phyloP scores from a whole-genome alignment of 2,797 vertebrate genomes.

The Choloepus didactylus region DNA sequence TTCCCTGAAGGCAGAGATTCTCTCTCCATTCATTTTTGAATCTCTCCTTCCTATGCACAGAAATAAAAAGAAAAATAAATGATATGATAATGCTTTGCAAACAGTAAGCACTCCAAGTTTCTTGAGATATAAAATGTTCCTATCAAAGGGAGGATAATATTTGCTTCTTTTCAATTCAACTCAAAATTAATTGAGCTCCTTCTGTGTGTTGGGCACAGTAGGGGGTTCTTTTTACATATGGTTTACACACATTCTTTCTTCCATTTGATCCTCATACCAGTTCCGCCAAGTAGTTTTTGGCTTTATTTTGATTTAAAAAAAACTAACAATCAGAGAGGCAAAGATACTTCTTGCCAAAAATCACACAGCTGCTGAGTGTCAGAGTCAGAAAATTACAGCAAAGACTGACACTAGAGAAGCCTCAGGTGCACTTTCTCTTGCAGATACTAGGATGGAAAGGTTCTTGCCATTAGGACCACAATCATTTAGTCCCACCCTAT shows the following conservation, averaged over 20 bases:
- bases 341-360: not conserved
- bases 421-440: not conserved
- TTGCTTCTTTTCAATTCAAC: not conserved
- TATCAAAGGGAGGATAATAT: not conserved
- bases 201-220: not conserved
- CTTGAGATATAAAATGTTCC: conserved; percentile 1
- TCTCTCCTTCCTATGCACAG: not conserved
- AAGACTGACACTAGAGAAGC: not conserved
- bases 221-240: not conserved
- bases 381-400: not conserved
- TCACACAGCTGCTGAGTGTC: not conserved
- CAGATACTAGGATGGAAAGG: not conserved
- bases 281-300: not conserved
- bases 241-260: not conserved
- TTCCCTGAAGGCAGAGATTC: conserved; percentile 10
- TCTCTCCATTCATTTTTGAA: not conserved
- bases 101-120: not conserved
- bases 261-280: not conserved
- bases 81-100: not conserved
- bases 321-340: not conserved
- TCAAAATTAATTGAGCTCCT: not conserved
- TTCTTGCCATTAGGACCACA: not conserved
- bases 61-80: not conserved
- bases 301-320: not conserved
- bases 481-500: not conserved